Evolutionary conservation across 2,888 invertebrate species (phyloP), one percentile per base, ranked within the genome.

Genomic region (Cephalotes varians): DNA sequence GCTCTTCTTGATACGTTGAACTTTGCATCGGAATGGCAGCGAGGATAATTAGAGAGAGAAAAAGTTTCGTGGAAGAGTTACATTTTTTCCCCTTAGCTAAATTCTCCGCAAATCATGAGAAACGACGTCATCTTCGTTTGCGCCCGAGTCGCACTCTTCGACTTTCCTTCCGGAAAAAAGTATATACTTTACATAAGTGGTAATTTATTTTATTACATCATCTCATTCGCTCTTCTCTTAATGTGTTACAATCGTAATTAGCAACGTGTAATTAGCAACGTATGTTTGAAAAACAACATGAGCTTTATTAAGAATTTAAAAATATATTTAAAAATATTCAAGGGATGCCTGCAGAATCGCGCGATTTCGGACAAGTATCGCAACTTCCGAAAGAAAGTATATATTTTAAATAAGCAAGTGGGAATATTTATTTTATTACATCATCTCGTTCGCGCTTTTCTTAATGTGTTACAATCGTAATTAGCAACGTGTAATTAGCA

Each of bases 391-490:
- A 40, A 40, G 15, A 28, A 40, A 56, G n/a, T 40, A 40, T 12
- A 2, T 56, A 18, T 2, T 56, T n/a, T 31, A 67, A 31, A n/a
- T 44, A 47, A 15, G 7, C 28, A 40, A 40, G 18, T 40, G 28
- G n/a, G n/a, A n/a, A n/a, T n/a, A 21, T 51, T 69, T 34, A 51
- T 28, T n/a, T 67, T n/a, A 67, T 67, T 31, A 18, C n/a, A n/a
- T n/a, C n/a, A 28, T 12, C 2, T 9, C 7, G 21, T 2, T 65
- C 4, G 10, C 1, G 10, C 10, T 25, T 28, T 12, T 49, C 21
- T 49, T 9, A 21, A 21, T 44, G 2, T 21, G n/a, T 49, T 25
- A 4, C 1, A 54, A 25, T 54, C 10, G 6, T 15, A n/a, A n/a
- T n/a, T n/a, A n/a, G n/a, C n/a, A n/a, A 49, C 9, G 18, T 62